Base-by-base conservation (phyloP, 2,113 vertebrate genomes). In the Ahaetulla prasina region DNA sequence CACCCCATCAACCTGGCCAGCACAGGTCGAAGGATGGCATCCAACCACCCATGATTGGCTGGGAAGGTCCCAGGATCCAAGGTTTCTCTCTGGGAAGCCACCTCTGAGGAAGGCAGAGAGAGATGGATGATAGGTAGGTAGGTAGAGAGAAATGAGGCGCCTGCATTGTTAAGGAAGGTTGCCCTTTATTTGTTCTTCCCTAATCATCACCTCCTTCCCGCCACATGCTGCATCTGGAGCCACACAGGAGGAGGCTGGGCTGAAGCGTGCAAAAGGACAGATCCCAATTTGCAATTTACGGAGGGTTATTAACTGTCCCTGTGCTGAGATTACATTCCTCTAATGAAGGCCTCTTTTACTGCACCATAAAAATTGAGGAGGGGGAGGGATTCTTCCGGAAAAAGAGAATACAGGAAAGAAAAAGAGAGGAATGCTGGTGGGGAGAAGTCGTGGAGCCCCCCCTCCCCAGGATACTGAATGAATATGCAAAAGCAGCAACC, bases 371-470 rank as follows among this genome's bases (percentile, higher is more conserved):
- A 7, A 10, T 3, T 35, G 74, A 39, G 8, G 49, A 49, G 22
- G 43, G 85, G 10, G 12, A 11, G 45, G 25, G 3, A 0, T 20
- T 3, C 85, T 50, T 22, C 20, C 0, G 30, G n/a, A n/a, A 27
- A 23, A 14, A 43, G 90, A 0, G 7, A 35, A 27, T 8, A 50
- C 2, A 45, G 0, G 0, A 45, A 90, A 85, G 85, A 50, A 89
- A 55, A 4, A 27, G 23, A n/a, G 27, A 35, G 22, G 8, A 84
- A 49, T 20, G 93, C 45, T 20, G 30, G 8, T 16, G 35, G 57
- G 45, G 88, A 27, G 2, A 10, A 92, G 88, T 84, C 39, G 60
- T 2, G 35, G 16, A 53, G 1, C 53, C 18, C 53, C 5, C 53
- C 18, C 16, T 27, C 47, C 0, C 0, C 8, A 80, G 91, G 85